Base-by-base conservation (phyloP, 2,113 vertebrate species). In the Marmota monax region DNA sequence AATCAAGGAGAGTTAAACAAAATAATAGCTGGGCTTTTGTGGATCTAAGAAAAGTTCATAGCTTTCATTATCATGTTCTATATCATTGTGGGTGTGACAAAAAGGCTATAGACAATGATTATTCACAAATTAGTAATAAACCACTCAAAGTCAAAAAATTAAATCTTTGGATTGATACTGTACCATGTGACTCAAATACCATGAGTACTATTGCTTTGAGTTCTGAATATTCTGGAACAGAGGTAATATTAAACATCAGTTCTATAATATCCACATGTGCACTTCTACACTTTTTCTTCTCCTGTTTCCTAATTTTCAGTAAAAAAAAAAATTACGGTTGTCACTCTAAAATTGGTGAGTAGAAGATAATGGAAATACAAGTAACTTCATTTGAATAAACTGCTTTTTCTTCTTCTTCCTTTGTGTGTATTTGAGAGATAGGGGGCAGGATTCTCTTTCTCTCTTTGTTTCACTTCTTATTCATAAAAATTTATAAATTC, bases 21-120 rank as follows among this genome's bases (percentile, higher is more conserved):
- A 79, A 76, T 73, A 45, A 98, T 96, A 95, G 92, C 88, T 84
- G 92, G 88, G 94, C 96, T 98, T 97, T 86, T 4, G 20, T 96
- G 67, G 39, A 94, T 90, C 87, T 94, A 42, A 79, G 89, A 93
- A 73, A 84, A 88, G 34, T 69, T 51, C 76, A 32, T 87, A n/a
- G 79, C 51, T 95, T 58, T 91, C 92, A 76, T 73, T 56, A 90
- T 84, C 58, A 93, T 73, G 1, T 96, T 95, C 39, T 82, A 20
- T 74, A 89, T 80, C 4, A 61, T 23, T 4, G 10, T 27, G 78
- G 45, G 73, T 12, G 74, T 32, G 45, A 80, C 82, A 78, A 1
- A 37, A 51, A 48, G 63, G 72, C 22, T 53, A 0, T 9, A 78
- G 80, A 90, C 58, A 84, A 91, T 84, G 18, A 58, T 25, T 89